These are phyloP conservation scores for Malacoctenus gilli DNA, from an alignment of 2,797 vertebrate species.

Conservation along the genomic window DNA sequence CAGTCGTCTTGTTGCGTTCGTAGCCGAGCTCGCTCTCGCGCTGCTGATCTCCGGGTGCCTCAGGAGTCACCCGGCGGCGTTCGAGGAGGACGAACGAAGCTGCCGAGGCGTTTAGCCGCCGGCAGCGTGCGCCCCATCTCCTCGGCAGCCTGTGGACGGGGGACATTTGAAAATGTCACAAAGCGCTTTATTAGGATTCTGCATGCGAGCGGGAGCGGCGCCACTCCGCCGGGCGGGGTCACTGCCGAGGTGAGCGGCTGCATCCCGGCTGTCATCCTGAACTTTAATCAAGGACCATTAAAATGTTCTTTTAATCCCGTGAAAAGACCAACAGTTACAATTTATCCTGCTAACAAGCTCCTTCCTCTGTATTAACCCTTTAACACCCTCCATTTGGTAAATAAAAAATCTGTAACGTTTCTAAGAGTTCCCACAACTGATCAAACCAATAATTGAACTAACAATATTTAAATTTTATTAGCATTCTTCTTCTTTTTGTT, in stretches of 20 bases:
- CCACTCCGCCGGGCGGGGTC: background rate
- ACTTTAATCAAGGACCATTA: background rate
- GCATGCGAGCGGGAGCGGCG: background rate
- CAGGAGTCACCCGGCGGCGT: constrained; percentile 35
- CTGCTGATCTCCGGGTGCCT: constrained; percentile 46
- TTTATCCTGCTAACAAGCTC: background rate
- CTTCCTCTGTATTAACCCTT: too few relatives aligned
- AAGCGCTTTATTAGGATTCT: constrained; percentile 31
- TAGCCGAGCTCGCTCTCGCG: constrained; percentile 44
- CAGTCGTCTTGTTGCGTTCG: constrained; percentile 34
- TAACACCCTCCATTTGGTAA: too few relatives aligned
- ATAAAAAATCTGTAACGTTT: too few relatives aligned
- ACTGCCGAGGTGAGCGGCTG: background rate
- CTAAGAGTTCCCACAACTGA: too few relatives aligned
- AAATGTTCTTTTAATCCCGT: background rate
- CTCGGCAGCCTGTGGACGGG: constrained; percentile 1
- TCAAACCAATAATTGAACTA: too few relatives aligned
- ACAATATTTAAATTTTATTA: too few relatives aligned
- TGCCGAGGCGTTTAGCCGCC: constrained; percentile 18
- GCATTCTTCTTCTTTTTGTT: too few relatives aligned
- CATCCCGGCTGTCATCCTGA: background rate
- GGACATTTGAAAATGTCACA: constrained; percentile 30
- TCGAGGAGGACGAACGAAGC: constrained; percentile 11
- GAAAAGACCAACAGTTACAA: background rate
- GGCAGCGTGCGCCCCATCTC: constrained; percentile 35